Conservation (phyloP, 2,797 vertebrate species). For the Pseudochaenichthys georgianus region DNA sequence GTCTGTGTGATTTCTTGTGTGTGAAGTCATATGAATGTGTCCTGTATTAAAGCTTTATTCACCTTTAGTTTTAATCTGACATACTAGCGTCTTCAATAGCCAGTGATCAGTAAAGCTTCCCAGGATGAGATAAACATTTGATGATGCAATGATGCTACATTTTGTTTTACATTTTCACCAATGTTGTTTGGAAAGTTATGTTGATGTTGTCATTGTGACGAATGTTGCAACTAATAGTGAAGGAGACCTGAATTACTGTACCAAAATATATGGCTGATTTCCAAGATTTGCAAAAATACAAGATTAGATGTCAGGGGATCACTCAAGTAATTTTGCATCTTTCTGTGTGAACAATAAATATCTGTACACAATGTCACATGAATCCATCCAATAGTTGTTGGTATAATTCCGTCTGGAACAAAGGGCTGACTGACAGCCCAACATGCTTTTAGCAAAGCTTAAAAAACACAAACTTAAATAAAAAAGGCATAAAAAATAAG, state of each 20-base stretch:
- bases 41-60: slow-evolving; percentile 10
- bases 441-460: neutral
- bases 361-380: neutral
- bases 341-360: neutral
- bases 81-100: slow-evolving; percentile 5
- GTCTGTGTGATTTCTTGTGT: neutral
- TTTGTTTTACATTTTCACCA: neutral
- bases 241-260: neutral
- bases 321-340: neutral
- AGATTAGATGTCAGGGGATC: neutral
- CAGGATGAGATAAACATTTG: slow-evolving; percentile 1
- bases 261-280: neutral
- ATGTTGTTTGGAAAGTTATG: neutral
- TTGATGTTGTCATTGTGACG: neutral
- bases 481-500: neutral
- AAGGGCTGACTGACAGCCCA: neutral
- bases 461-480: neutral
- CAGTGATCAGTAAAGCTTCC: slow-evolving; percentile 1
- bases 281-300: neutral
- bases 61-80: slow-evolving; percentile 18
- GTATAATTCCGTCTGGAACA: neutral
- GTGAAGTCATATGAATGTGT: neutral
- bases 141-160: neutral
- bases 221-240: neutral
- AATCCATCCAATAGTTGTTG: neutral